These are phyloP conservation scores for Dioctria linearis DNA, from an alignment of 2,888 invertebrate species.

Conservation along the genomic window DNA sequence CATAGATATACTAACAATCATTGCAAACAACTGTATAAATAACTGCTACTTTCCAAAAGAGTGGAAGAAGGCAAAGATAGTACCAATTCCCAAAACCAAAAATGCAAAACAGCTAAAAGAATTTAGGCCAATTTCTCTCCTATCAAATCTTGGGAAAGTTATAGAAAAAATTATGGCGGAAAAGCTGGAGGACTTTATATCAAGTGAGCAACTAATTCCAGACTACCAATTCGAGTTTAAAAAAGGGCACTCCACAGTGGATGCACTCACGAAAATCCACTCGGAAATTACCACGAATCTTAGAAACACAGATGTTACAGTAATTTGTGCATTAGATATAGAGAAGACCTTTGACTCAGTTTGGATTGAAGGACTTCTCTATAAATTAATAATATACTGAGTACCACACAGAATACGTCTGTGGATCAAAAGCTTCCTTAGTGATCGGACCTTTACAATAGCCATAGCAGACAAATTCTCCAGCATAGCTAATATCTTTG, in stretches of 20 bases:
- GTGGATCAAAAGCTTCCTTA: background rate
- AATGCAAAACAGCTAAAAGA: background rate
- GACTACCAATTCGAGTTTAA: conserved; percentile 1
- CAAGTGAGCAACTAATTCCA: conserved; percentile 1
- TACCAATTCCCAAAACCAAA: background rate
- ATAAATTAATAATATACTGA: background rate
- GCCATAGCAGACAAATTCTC: background rate
- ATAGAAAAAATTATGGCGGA: conserved; percentile 1
- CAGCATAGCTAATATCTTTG: background rate
- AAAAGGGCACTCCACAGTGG: background rate
- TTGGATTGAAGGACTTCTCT: background rate
- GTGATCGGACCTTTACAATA: background rate
- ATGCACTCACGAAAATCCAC: background rate
- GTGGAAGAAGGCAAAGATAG: background rate
- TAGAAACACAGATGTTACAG: too few species aligned
- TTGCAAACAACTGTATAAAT: background rate
- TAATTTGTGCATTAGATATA: too few species aligned
- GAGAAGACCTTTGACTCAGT: too few species aligned
- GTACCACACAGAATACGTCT: background rate
- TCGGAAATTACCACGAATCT: background rate
- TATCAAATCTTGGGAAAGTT: conserved; percentile 13
- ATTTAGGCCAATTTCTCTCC: conserved; percentile 4
- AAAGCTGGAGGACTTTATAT: background rate
- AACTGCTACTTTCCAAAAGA: background rate
- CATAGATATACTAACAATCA: background rate